Conservation (phyloP, 2,888 invertebrate species). For the Synergus umbraculus region DNA sequence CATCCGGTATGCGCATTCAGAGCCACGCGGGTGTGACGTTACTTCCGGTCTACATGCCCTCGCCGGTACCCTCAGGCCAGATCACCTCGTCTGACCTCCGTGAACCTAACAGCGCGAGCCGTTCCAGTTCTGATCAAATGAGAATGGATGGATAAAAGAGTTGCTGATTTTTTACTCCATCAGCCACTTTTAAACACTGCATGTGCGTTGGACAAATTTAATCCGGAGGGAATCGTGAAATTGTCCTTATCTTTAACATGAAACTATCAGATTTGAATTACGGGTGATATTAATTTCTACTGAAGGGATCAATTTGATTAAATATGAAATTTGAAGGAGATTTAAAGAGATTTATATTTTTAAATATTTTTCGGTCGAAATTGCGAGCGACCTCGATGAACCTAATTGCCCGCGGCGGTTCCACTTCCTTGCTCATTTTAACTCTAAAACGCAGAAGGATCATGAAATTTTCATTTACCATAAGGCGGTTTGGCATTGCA, state of each 20-base stretch:
- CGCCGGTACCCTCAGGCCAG: constrained; percentile 66
- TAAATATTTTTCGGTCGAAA: not conserved
- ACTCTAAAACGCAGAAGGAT: constrained; percentile 8
- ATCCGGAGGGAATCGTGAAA: not conserved
- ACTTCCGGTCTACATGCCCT: constrained; percentile 77
- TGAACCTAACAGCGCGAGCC: constrained; percentile 66
- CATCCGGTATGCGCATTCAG: constrained; percentile 78
- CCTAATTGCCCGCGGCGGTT: constrained; percentile 32
- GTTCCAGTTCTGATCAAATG: constrained; percentile 55
- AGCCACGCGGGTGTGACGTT: constrained; percentile 78
- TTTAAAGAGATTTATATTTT: not conserved
- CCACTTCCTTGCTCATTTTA: constrained; percentile 31
- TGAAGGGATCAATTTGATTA: too few species aligned
- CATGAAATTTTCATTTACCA: constrained; percentile 3
- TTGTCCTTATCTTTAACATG: not conserved
- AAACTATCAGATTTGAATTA: too few species aligned
- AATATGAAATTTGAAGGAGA: too few species aligned
- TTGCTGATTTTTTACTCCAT: not conserved
- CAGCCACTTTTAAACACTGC: not conserved
- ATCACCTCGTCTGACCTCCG: constrained; percentile 75
- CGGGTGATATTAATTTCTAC: too few species aligned
- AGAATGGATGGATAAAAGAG: constrained; percentile 41
- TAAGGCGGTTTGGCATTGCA: not conserved
- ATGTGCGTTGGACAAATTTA: too few species aligned
- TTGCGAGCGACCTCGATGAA: constrained; percentile 22